Evolutionary conservation across 2,888 invertebrate genomes (phyloP), one percentile per base, ranked within the genome.

Genomic region (Baronia brevicornis): DNA sequence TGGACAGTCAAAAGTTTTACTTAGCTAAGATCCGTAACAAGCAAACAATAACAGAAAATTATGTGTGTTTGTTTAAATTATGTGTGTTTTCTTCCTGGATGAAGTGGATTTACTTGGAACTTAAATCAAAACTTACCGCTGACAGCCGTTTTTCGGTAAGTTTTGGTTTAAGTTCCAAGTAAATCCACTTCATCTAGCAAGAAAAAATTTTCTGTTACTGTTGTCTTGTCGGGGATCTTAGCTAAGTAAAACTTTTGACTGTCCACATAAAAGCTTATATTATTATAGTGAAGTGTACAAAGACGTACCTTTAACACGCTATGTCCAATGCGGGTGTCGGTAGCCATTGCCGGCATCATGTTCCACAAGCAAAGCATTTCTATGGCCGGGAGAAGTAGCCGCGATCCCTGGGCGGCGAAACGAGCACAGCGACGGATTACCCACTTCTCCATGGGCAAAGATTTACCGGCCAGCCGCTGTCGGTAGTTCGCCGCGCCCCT

Each of bases 371-470:
- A 97, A 65, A 97, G 87, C 39, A 97, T 84, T 72, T 98, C 98
- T 43, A 95, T 82, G 9, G 91, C 91, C 1, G 98, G 97, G 47
- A 97, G 84, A 3, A 92, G 73, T 11, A 98, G 84, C 20, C 80
- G 84, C 29, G 90, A 87, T 28, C 90, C 88, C 65, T 96, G 95
- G 18, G 86, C 86, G 40, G 89, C 87, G 72, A 90, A 97, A 28
- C 96, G 87, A 44, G 90, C 89, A 23, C 95, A 89, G 49, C 95
- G 94, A 59, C 91, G 92, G n/a, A 94, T 89, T 24, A 93, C 92
- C 74, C 97, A 98, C 71, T 98, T 98, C 73, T 98, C 98, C 89
- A 97, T 92, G 1, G 98, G 98, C 43, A 98, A 77, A 0, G 97
- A 97, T 75, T 98, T 98, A 0, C 98, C 98, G 14, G 97, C 97